Base-by-base conservation (phyloP, 2,113 vertebrate species). In the Rhynchomys soricoides region DNA sequence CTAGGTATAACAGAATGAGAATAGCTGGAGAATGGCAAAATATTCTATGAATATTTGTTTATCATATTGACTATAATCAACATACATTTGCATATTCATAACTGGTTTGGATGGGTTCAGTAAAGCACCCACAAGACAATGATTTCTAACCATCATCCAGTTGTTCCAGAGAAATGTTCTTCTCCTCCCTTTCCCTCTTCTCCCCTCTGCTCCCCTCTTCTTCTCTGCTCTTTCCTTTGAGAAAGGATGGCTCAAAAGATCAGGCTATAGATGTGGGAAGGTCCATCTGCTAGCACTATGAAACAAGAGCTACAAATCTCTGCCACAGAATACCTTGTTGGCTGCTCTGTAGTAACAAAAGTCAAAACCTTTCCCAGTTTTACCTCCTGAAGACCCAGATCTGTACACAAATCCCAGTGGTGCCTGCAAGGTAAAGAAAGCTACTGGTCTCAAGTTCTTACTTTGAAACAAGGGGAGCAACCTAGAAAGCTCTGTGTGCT, bases 41-140 rank as follows among this genome's bases (percentile, higher is more conserved):
- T 15, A 62, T 21, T 73, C 11, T 92, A 97, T 97, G 97, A 94
- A 93, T 92, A 70, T 26, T 55, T 52, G 78, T 97, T 98, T 98
- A 83, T 96, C 81, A 95, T 97, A 22, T 64, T 17, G 16, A 86
- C 29, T 66, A 55, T 11, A 62, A 45, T 45, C 48, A 5, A 45
- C 43, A 86, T 48, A 8, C 1, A 48, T 70, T 71, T 64, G 7
- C 3, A 55, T 29, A 87, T 40, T 55, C 43, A 15, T 50, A 10
- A 40, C 12, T 11, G 26, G 5, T 21, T 15, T 12, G 31, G 16
- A 8, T 17, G 52, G 40, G 29, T 15, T 11, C 7, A 22, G 15
- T 29, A 17, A 52, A 75, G 7, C 22, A 77, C 8, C 29, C 13
- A 45, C 5, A 64, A 73, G 57, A 81, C 22, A 68, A 5, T 62